Percentiles rank a stretch among this genome's conserved stretches.
These are phyloP conservation scores for Achatina immaculata DNA, from an alignment of 1,140 invertebrate species.

Conservation along the genomic window DNA sequence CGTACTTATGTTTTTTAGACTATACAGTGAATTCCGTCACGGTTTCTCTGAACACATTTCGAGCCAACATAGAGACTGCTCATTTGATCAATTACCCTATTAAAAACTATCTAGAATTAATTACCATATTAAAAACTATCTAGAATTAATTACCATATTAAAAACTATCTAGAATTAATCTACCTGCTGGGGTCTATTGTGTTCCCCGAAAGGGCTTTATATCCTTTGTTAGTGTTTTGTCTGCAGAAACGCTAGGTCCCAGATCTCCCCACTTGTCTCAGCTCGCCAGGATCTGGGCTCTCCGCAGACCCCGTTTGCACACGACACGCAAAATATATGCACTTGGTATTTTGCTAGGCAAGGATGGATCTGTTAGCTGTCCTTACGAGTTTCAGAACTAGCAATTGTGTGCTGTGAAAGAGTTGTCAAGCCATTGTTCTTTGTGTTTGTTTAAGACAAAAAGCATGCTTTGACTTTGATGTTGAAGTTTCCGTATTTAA, in stretches of 20 bases:
- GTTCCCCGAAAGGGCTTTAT: not conserved
- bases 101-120: too few relatives aligned
- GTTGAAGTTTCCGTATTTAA: too few relatives aligned
- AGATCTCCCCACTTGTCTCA: not conserved
- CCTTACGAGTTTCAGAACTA: not conserved
- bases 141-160: too few relatives aligned
- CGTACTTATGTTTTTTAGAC: too few relatives aligned
- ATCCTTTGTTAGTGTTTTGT: not conserved
- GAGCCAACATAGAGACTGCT: too few relatives aligned
- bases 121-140: too few relatives aligned
- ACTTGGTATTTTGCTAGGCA: not conserved
- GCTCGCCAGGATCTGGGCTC: not conserved
- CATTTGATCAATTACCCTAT: too few relatives aligned
- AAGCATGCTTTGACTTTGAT: too few relatives aligned
- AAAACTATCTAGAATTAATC: not conserved
- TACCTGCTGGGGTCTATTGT: slow-evolving; percentile 7
- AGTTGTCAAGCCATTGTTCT: not conserved
- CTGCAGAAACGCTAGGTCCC: not conserved
- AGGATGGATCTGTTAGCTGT: not conserved
- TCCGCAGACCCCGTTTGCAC: not conserved
- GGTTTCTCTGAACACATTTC: too few relatives aligned
- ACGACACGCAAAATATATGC: not conserved
- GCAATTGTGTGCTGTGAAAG: not conserved
- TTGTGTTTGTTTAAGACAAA: not conserved
- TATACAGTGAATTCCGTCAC: too few relatives aligned